Evolutionary conservation across 1,140 invertebrate species (phyloP), one percentile per base, ranked within the genome.

Genomic region (Drosophila elegans): DNA sequence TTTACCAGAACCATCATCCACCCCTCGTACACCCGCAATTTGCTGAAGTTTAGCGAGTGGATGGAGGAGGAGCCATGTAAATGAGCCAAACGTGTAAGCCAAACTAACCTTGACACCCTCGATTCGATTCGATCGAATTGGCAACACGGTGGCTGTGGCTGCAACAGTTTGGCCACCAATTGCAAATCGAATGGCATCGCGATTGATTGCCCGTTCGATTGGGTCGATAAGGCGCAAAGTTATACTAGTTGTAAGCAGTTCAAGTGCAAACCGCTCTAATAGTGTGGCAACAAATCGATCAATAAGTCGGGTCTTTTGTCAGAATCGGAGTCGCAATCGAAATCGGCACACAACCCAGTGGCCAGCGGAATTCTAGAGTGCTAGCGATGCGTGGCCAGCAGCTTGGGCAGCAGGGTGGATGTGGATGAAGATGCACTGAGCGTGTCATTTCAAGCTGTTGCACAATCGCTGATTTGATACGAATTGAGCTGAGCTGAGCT

Each of bases 401-500:
- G n/a, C 51, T 12, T 9, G 57, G 32, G 29, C 25, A 3, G 6
- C 13, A 21, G 21, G 55, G 51, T 2, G 45, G 29, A 32, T 32
- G 29, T 5, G 29, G 29, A 32, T 32, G 51, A 1, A 41, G 29
- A 64, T 71, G 80, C 84, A 89, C 53, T 57, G 82, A 89, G 84
- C 84, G 84, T 88, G 84, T 89, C 84, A 89, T 74, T 88, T 88
- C 74, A 73, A 83, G 75, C 69, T 78, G 72, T 86, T 88, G 84
- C 84, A 80, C 79, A 88, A 88, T 89, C 76, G 61, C 52, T 74
- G 83, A 80, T 80, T 89, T 74, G 80, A 82, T 82, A 79, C 78
- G 72, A 69, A 62, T 72, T 48, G 45, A 64, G 49, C 78, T 63
- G 59, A 73, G 72, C 68, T 48, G 45, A 64, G 49, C 78, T 63